These are phyloP conservation scores for Tragelaphus eurycerus DNA, from an alignment of 2,797 vertebrate genomes.

Conservation along the genomic window DNA sequence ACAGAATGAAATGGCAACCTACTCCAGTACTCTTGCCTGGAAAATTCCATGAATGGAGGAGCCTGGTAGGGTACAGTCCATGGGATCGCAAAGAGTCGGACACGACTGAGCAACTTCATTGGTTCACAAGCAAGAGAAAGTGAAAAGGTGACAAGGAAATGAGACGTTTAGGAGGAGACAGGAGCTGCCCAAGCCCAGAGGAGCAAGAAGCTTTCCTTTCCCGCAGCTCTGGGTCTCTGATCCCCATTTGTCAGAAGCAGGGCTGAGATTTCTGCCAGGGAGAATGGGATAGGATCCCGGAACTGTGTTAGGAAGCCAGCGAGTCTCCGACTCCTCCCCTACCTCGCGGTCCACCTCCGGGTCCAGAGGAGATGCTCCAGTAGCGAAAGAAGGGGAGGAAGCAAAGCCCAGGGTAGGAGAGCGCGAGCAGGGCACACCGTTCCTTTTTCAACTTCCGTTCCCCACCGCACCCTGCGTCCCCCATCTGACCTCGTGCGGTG, in stretches of 20 bases:
- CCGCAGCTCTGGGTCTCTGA: accelerated
- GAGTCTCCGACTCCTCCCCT: not conserved
- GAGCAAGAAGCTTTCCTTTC: not conserved
- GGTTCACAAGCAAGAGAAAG: not conserved
- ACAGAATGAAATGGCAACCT: not conserved
- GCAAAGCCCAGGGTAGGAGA: not conserved
- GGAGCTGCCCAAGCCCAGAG: not conserved
- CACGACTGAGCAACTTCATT: too few relatives aligned
- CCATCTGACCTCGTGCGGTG: not conserved
- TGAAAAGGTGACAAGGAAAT: not conserved
- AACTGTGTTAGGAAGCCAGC: not conserved
- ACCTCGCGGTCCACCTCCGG: not conserved
- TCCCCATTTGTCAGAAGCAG: not conserved
- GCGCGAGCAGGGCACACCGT: not conserved
- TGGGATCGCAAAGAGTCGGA: too few relatives aligned
- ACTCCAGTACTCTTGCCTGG: too few relatives aligned
- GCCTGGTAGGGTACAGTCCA: too few relatives aligned
- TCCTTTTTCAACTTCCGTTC: accelerated
- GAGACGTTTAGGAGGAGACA: not conserved
- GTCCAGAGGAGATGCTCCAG: not conserved
- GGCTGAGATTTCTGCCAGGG: not conserved
- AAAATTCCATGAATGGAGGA: too few relatives aligned
- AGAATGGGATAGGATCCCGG: not conserved
- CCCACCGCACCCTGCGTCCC: not conserved
- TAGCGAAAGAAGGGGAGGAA: not conserved